These are phyloP conservation scores for Fopius arisanus DNA, from an alignment of 1,140 invertebrate genomes.

Conservation along the genomic window DNA sequence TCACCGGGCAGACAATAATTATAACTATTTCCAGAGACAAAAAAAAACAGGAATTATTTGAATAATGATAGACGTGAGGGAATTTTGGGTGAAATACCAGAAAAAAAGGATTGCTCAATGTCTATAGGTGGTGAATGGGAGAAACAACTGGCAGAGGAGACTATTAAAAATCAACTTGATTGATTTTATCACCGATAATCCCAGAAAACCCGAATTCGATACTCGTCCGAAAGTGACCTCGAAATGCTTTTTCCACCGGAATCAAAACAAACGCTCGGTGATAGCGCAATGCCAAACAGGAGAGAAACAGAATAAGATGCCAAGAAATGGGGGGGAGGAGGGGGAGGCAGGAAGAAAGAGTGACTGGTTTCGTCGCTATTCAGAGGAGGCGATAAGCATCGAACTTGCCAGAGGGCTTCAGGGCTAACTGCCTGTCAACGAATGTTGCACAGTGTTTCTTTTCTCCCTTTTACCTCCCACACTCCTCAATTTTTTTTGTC, in stretches of 20 bases:
- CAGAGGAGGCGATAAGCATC: conserved; percentile 23
- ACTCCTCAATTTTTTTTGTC: neutral
- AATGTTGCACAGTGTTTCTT: conserved; percentile 4
- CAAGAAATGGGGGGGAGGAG: neutral
- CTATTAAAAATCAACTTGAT: neutral
- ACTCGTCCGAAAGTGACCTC: neutral
- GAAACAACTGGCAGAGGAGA: neutral
- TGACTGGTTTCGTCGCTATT: neutral
- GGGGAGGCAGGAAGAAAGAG: neutral
- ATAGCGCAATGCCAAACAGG: neutral
- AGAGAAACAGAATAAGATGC: too few relatives aligned
- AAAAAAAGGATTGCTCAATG: neutral
- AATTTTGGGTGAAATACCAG: neutral
- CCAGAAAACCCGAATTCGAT: neutral
- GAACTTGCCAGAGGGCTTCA: conserved; percentile 21
- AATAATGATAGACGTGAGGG: neutral
- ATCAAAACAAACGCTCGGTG: neutral
- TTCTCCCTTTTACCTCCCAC: neutral
- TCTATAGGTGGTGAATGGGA: neutral
- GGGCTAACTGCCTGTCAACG: conserved; percentile 28
- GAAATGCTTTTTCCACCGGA: neutral
- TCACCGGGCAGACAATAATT: conserved; percentile 4
- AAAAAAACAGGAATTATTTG: neutral
- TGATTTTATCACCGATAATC: neutral
- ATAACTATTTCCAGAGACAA: neutral